Conservation (phyloP, 1,140 invertebrate genomes). For the Hypothenemus hampei region DNA sequence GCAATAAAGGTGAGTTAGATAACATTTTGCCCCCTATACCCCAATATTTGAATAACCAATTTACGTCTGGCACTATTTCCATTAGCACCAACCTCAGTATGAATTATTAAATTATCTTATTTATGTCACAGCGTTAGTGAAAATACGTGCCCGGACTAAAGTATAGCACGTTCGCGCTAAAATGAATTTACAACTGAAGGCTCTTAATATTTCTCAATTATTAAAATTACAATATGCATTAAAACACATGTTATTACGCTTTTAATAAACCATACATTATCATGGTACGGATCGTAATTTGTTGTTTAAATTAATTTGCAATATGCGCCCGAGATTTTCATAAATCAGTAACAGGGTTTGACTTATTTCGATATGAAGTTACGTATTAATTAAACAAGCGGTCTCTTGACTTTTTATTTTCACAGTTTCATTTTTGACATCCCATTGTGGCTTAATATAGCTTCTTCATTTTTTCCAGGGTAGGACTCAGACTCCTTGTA, state of each 20-base stretch:
- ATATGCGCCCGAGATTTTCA: slow-evolving; percentile 33
- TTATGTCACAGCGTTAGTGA: slow-evolving; percentile 17
- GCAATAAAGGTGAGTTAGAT: too few species aligned
- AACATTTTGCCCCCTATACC: too few species aligned
- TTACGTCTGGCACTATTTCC: slow-evolving; percentile 8
- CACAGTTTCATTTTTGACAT: slow-evolving; percentile 22
- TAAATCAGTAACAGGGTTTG: slow-evolving; percentile 28
- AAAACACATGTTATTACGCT: slow-evolving; percentile 40
- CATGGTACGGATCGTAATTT: slow-evolving; percentile 36
- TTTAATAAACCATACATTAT: slow-evolving; percentile 42
- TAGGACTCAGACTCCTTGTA: too few species aligned
- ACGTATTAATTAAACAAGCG: slow-evolving; percentile 29
- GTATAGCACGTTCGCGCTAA: slow-evolving; percentile 12
- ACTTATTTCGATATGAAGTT: slow-evolving; percentile 25
- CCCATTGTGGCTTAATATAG: slow-evolving; percentile 2
- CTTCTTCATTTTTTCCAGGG: slow-evolving; percentile 8
- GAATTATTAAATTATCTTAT: slow-evolving; percentile 30
- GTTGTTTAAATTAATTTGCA: slow-evolving; percentile 40
- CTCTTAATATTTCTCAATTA: slow-evolving; percentile 43
- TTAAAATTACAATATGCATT: slow-evolving; percentile 40
- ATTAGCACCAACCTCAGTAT: slow-evolving; percentile 8
- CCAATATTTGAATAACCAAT: slow-evolving; percentile 9
- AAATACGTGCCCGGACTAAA: slow-evolving; percentile 21
- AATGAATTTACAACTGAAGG: slow-evolving; percentile 38
- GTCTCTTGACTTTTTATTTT: slow-evolving; percentile 5